Conservation (phyloP, 2,113 vertebrate genomes). For the Dasyurus viverrinus region DNA sequence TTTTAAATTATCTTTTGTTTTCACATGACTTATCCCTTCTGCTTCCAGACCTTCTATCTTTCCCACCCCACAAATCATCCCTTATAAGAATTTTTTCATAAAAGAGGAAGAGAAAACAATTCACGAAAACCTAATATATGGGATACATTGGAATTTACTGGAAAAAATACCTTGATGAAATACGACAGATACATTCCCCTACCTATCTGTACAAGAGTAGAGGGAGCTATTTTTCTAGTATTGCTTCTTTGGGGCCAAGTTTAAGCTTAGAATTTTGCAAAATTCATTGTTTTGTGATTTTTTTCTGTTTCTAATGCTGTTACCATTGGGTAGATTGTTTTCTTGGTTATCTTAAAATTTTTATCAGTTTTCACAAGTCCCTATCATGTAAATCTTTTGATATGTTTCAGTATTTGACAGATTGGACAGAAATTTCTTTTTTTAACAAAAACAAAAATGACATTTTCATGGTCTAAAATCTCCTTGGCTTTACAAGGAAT, state of each 20-base stretch:
- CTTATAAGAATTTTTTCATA: not conserved
- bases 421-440: not conserved
- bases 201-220: not conserved
- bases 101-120: not conserved
- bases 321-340: not conserved
- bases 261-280: not conserved
- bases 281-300: not conserved
- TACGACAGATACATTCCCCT: not conserved
- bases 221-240: not conserved
- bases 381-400: not conserved
- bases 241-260: not conserved
- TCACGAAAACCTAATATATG: not conserved
- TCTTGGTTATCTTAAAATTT: not conserved
- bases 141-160: not conserved
- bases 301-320: not conserved
- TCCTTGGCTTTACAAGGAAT: not conserved
- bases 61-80: not conserved
- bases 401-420: not conserved
- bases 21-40: not conserved
- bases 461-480: not conserved
- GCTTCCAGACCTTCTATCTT: no score
- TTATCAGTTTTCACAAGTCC: not conserved
- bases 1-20: not conserved
- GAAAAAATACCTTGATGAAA: not conserved
- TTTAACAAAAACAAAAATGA: not conserved